Evolutionary conservation across 1,140 invertebrate genomes (phyloP).

Genomic region (Apocrypta bakeri): DNA sequence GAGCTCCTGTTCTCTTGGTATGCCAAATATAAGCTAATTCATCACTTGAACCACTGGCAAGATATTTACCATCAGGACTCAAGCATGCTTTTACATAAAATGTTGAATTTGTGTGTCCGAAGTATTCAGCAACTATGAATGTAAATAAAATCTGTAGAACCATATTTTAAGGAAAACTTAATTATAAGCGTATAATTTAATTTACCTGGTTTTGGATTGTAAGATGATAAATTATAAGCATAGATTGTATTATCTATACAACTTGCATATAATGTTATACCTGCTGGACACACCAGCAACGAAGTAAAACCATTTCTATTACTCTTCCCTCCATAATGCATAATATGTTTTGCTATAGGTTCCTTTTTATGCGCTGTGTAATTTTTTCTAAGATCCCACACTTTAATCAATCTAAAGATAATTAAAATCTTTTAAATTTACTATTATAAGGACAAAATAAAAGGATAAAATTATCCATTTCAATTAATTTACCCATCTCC

Average conservation of each 20-base stretch:
- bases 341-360: conserved; percentile 81
- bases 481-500: conserved; percentile 80
- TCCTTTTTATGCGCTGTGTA: conserved; percentile 82
- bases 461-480: conserved; percentile 8
- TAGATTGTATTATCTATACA: conserved; percentile 91
- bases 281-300: conserved; percentile 82
- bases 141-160: not conserved
- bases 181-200: not conserved
- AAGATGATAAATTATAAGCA: conserved; percentile 86
- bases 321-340: conserved; percentile 82
- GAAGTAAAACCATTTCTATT: conserved; percentile 86
- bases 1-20: conserved; percentile 76
- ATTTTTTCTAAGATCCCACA: conserved; percentile 90
- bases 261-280: conserved; percentile 84
- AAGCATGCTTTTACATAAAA: conserved; percentile 90
- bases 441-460: not conserved
- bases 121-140: conserved; percentile 67
- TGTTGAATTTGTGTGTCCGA: conserved; percentile 83
- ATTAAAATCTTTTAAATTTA: not conserved
- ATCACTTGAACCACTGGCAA: conserved; percentile 90
- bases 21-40: conserved; percentile 90
- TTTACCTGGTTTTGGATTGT: conserved; percentile 78
- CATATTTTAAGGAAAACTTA: not conserved
- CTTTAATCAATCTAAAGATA: conserved; percentile 80
- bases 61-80: conserved; percentile 85